Base-by-base conservation (phyloP, 2,797 vertebrate genomes). In the Falco rusticolus region DNA sequence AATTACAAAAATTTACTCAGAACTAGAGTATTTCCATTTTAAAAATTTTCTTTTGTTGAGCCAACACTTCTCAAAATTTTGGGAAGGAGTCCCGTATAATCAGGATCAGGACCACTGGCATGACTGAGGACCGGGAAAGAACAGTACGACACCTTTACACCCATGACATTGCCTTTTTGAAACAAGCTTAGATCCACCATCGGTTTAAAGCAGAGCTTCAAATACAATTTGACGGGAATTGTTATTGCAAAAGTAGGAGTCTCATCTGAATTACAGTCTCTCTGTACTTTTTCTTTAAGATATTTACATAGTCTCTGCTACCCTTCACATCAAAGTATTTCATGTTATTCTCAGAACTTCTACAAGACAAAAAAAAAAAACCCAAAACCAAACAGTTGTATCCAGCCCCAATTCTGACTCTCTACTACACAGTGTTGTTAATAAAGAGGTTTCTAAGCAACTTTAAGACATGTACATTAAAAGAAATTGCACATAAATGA, bases 141-240 rank as follows among this genome's bases (percentile, higher is more conserved):
- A 4, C 10, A 43, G 29, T 19, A 33, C 14, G 26, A 20, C 76
- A 68, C 13, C 15, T 85, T 63, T 29, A 37, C 2, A 28, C 13
- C 19, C 31, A 33, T 13, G 16, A 65, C 0, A 0, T 9, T 53
- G 13, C 21, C 16, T 45, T 86, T 72, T 54, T 16, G 25, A 37
- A 88, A 19, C 16, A 61, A 75, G 37, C 2, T 0, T 26, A 64
- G 45, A 82, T 43, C 16, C 20, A 21, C 9, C 0, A 1, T 8
- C 4, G 2, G 25, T 41, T 53, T 37, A 68, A 74, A 25, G 29
- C 25, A 88, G 31, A 84, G 20, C 24, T 87, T 71, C 31, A 29
- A n/a, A 78, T 76, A n/a, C 4, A 50, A 34, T 33, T 86, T 71
- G 28, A 68, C 57, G 13, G 6, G 14, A 86, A 21, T 48, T 84